phyloP scores from a whole-genome alignment of 2,797 vertebrate genomes.

The Protosalanx chinensis region DNA sequence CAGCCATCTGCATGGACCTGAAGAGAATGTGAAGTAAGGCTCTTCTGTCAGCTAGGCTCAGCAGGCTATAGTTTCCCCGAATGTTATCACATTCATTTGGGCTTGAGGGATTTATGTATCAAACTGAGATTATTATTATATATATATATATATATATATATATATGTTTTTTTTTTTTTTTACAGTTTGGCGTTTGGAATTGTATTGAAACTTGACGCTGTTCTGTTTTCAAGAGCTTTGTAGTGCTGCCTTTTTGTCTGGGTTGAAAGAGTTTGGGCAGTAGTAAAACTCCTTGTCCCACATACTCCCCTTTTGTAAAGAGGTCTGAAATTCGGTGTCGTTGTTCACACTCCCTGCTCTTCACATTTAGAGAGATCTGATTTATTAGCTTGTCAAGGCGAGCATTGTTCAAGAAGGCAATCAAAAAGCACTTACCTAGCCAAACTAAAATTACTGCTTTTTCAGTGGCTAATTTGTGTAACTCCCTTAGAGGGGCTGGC shows the following conservation, averaged over 20 bases:
- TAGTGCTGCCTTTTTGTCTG: slow-evolving; percentile 63
- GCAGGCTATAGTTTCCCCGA: slow-evolving; percentile 25
- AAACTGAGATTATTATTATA: slow-evolving; percentile 55
- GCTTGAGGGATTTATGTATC: slow-evolving; percentile 7
- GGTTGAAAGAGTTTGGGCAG: slow-evolving; percentile 72
- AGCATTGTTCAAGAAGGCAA: slow-evolving; percentile 96
- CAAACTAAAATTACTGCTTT: slow-evolving; percentile 98
- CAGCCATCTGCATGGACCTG: slow-evolving; percentile 71
- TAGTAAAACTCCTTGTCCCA: slow-evolving; percentile 76
- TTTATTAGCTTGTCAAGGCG: slow-evolving; percentile 99
- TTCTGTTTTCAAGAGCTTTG: slow-evolving; percentile 68
- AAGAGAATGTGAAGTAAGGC: slow-evolving; percentile 67
- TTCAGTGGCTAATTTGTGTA: slow-evolving; percentile 99
- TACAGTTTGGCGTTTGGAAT: slow-evolving; percentile 29
- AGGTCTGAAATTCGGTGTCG: slow-evolving; percentile 72
- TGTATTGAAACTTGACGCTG: slow-evolving; percentile 58
- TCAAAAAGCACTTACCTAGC: slow-evolving; percentile 99
- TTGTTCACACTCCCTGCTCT: slow-evolving; percentile 77
- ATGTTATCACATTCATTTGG: neutral
- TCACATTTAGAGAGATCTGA: slow-evolving; percentile 88
- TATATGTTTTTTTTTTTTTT: slow-evolving; percentile 18
- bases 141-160: slow-evolving; percentile 50
- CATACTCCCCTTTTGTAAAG: slow-evolving; percentile 67
- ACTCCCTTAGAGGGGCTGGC: slow-evolving; percentile 98
- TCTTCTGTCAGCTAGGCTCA: slow-evolving; percentile 71